Conservation (phyloP, 1,140 invertebrate genomes). For the Colletes gigas region DNA sequence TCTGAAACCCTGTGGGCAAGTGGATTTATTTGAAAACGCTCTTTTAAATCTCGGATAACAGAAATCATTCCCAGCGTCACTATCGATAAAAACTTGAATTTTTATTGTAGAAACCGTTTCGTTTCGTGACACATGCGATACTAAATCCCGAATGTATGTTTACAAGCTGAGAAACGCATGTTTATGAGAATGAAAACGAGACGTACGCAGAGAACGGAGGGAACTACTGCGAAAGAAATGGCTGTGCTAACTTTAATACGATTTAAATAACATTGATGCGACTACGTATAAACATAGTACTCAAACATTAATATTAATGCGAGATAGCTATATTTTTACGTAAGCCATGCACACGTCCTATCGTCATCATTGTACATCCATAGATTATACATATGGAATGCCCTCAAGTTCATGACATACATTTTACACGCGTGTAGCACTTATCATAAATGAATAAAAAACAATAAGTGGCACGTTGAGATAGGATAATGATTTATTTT, state of each 20-base stretch:
- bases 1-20: neutral
- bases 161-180: no score
- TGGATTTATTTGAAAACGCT: neutral
- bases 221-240: neutral
- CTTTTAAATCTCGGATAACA: neutral
- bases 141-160: neutral
- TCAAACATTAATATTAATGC: slow-evolving; percentile 40
- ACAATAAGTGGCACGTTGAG: no score
- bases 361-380: neutral
- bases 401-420: neutral
- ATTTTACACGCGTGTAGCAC: no score
- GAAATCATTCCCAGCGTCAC: neutral
- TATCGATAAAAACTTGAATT: neutral
- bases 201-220: no score
- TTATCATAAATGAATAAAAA: no score
- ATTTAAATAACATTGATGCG: neutral
- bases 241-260: neutral
- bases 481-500: no score
- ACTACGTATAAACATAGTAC: neutral
- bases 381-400: neutral
- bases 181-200: neutral
- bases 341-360: neutral
- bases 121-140: neutral
- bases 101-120: neutral
- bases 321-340: slow-evolving; percentile 11